Percentiles rank a stretch among this genome's conserved stretches.
These are phyloP conservation scores for Sesia bembeciformis DNA, from an alignment of 2,888 invertebrate genomes.

Conservation along the genomic window DNA sequence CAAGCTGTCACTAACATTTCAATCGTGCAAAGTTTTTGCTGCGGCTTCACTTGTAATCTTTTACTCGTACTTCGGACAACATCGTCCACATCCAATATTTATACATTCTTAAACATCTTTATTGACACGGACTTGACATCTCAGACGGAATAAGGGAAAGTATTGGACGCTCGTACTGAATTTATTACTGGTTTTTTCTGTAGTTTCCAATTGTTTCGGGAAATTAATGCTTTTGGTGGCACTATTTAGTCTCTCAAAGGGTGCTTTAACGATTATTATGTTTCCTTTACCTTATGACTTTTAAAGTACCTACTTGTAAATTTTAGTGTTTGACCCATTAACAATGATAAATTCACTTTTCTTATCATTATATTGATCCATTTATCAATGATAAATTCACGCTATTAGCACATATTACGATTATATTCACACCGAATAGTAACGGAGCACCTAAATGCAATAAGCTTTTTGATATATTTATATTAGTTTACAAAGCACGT, in stretches of 20 bases:
- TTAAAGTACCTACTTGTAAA: no score
- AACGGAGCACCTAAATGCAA: not conserved
- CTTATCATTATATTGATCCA: no score
- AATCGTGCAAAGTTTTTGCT: slow-evolving; percentile 63
- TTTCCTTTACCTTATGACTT: not conserved
- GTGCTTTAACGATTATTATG: slow-evolving; percentile 1
- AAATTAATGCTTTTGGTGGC: slow-evolving; percentile 8
- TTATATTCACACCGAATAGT: no score
- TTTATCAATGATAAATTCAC: no score
- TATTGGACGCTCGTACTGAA: slow-evolving; percentile 33
- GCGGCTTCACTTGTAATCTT: slow-evolving; percentile 48
- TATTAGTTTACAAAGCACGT: not conserved
- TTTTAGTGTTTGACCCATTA: no score
- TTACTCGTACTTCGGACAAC: slow-evolving; percentile 31
- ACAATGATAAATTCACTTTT: no score
- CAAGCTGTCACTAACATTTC: slow-evolving; percentile 70
- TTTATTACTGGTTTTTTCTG: slow-evolving; percentile 29
- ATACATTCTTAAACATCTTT: slow-evolving; percentile 66
- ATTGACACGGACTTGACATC: slow-evolving; percentile 64
- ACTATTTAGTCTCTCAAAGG: slow-evolving; percentile 5
- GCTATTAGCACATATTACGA: no score
- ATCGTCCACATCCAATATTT: slow-evolving; percentile 52
- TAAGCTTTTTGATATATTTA: not conserved
- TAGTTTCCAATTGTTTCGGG: slow-evolving; percentile 8
- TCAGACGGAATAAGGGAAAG: slow-evolving; percentile 42